These are phyloP conservation scores for Drosophila trapezifrons DNA, from an alignment of 1,140 invertebrate species.

Conservation along the genomic window DNA sequence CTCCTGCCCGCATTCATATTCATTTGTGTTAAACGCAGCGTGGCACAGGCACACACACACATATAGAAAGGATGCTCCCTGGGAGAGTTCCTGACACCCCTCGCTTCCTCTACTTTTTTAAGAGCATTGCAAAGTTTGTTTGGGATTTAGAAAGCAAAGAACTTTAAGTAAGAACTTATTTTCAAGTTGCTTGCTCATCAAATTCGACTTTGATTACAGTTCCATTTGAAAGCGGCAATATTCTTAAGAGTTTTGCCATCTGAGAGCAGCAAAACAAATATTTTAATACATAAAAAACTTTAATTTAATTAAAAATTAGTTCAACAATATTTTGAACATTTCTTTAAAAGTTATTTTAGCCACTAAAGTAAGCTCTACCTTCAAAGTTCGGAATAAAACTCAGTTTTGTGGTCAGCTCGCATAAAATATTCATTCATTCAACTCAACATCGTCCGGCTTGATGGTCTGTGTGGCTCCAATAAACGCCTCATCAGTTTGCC, in stretches of 20 bases:
- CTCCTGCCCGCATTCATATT: constrained; percentile 72
- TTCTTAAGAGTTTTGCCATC: neutral
- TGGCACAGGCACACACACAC: constrained; percentile 37
- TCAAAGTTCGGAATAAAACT: neutral
- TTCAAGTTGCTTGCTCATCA: constrained; percentile 54
- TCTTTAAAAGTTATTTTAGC: neutral
- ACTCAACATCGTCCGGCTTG: neutral
- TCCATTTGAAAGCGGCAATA: constrained; percentile 34
- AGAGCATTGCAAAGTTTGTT: constrained; percentile 60
- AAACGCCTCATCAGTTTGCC: constrained; percentile 61
- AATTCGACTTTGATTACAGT: constrained; percentile 73
- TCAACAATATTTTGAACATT: no score
- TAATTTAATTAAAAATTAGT: neutral
- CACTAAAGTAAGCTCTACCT: neutral
- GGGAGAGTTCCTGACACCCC: constrained; percentile 1
- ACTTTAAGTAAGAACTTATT: constrained; percentile 59
- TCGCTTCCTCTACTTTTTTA: constrained; percentile 29
- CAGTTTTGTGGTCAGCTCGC: neutral
- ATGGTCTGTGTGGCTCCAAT: constrained; percentile 22
- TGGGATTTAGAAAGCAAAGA: constrained; percentile 53
- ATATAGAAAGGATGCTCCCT: constrained; percentile 23
- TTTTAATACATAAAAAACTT: neutral
- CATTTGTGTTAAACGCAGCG: constrained; percentile 81
- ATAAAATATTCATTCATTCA: constrained; percentile 21
- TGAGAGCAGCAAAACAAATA: neutral